Percentiles rank a stretch among this genome's conserved stretches.
phyloP scores from a whole-genome alignment of 2,113 vertebrate genomes.

The Gymnocephalus cernua region DNA sequence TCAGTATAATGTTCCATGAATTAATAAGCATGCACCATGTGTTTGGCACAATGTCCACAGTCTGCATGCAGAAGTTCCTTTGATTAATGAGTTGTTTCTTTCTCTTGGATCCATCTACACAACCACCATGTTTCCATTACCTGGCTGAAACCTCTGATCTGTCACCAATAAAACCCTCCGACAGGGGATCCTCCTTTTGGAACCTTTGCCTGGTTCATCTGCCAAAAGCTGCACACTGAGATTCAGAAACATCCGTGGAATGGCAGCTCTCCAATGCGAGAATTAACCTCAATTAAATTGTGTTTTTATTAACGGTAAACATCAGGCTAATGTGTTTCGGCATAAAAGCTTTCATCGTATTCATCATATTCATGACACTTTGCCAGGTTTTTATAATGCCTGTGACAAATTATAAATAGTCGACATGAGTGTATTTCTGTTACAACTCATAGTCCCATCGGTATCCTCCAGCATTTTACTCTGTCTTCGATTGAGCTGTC shows the following conservation, averaged over 20 bases:
- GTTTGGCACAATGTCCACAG: constrained; percentile 3
- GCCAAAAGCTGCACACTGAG: constrained; percentile 21
- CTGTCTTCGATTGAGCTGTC: too few relatives aligned
- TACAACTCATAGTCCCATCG: too few relatives aligned
- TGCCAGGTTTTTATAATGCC: constrained; percentile 23
- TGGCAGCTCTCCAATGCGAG: constrained; percentile 41
- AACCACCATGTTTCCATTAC: neutral
- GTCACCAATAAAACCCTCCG: neutral
- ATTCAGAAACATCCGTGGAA: constrained; percentile 3
- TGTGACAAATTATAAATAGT: constrained; percentile 2
- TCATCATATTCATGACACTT: neutral
- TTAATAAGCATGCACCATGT: constrained; percentile 1
- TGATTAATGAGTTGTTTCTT: constrained; percentile 24
- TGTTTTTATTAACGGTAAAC: constrained; percentile 38
- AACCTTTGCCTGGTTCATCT: constrained; percentile 10
- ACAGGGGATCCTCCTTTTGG: constrained; percentile 10
- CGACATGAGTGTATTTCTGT: too few relatives aligned
- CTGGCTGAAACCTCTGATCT: constrained; percentile 6
- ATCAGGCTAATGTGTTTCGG: constrained; percentile 34
- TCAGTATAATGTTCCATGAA: constrained; percentile 5
- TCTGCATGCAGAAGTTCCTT: neutral
- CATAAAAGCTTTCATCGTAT: constrained; percentile 1
- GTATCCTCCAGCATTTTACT: too few relatives aligned
- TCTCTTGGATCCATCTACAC: constrained; percentile 14
- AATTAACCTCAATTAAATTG: constrained; percentile 56